Base-by-base conservation (phyloP, 2,888 invertebrate genomes). In the Ariolimax columbianus region DNA sequence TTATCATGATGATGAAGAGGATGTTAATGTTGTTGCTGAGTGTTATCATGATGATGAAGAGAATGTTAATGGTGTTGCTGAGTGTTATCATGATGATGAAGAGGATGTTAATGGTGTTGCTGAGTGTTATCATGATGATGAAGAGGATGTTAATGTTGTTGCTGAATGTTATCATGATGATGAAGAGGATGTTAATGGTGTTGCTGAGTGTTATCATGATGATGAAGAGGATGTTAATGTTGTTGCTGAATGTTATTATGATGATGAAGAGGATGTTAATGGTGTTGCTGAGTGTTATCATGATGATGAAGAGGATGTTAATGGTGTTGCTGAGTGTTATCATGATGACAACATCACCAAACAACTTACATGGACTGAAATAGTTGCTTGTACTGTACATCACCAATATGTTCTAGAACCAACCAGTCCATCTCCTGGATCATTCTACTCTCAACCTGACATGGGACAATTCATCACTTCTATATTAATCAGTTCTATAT, bases 341-440 rank as follows among this genome's bases (percentile, higher is more conserved):
- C 3, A 72, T 23, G 30, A 30, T 73, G 73, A n/a, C 4, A 14
- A 72, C 26, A 73, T 73, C 40, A 73, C 0, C 51, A 75, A 75
- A 51, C 19, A 51, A 97, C 98, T 97, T 95, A 98, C 98, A 98
- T 98, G 82, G 97, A 97, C 92, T 98, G 97, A 93, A 98, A 98
- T n/a, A 98, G 95, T 87, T 97, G 96, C 86, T 97, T 95, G 93
- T 98, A 98, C 92, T 98, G 97, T 92, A 97, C 97, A 91, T 98
- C 98, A 0, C 98, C 98, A 93, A 98, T 97, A 93, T 98, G 97
- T 92, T 98, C 97, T 85, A 97, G 97, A 77, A 98, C 97, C 40
- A 98, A 95, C 88, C 97, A 97, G 95, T 98, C 98, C 89, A 98
- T 95, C 93, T 98, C 98, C 93, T 98, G 98, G 81, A 98, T 98